Percentiles rank a stretch among this genome's conserved stretches.
These are phyloP conservation scores for Araneus ventricosus DNA, from an alignment of 1,140 invertebrate genomes.

Conservation along the genomic window DNA sequence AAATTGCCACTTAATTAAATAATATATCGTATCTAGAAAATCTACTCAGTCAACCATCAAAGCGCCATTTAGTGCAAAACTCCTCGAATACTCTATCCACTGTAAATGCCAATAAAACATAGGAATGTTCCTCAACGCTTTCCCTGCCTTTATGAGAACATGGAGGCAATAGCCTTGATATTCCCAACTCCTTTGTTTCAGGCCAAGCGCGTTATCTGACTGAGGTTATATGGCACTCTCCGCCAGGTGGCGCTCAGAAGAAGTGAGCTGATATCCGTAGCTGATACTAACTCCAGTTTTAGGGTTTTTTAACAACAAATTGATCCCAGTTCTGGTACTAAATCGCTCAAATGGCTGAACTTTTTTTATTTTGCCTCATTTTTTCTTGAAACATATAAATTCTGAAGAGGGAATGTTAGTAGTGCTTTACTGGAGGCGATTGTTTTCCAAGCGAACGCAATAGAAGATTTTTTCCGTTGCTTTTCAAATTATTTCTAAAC, in stretches of 20 bases:
- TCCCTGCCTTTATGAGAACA: slow-evolving; percentile 8
- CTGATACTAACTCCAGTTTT: slow-evolving; percentile 63
- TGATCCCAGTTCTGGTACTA: slow-evolving; percentile 58
- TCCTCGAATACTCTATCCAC: not conserved
- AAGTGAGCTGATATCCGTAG: not conserved
- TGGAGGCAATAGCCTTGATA: slow-evolving; percentile 5
- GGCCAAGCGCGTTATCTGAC: not conserved
- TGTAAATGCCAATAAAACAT: slow-evolving; percentile 61
- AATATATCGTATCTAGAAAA: slow-evolving; percentile 14
- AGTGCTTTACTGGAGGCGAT: no score
- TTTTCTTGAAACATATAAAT: no score
- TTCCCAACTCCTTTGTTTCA: not conserved
- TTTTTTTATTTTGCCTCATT: no score
- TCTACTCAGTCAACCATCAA: slow-evolving; percentile 50
- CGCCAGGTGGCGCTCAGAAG: slow-evolving; percentile 51
- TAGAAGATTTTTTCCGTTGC: no score
- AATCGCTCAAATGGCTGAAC: slow-evolving; percentile 59
- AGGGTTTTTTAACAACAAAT: slow-evolving; percentile 69
- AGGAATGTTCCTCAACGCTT: slow-evolving; percentile 14
- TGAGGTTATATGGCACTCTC: slow-evolving; percentile 44
- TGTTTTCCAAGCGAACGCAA: no score
- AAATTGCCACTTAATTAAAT: slow-evolving; percentile 65
- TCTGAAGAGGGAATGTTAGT: no score
- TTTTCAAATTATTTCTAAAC: no score
- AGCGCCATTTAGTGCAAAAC: slow-evolving; percentile 48